Conservation (phyloP, 35 echinoderm and acorn worm species). For the Ophioderma brevispina region DNA sequence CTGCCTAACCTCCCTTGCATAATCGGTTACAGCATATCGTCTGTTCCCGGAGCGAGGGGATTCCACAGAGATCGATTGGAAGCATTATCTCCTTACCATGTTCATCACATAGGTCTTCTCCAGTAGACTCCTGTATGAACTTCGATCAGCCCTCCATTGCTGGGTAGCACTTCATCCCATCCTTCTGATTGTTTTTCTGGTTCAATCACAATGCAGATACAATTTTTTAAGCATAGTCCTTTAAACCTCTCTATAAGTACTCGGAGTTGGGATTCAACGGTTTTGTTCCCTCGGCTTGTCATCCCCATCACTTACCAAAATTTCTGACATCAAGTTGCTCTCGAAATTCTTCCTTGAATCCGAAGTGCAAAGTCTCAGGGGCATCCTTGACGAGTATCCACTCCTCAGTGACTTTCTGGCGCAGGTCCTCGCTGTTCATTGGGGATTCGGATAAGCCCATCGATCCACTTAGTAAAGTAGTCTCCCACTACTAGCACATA, state of each 20-base stretch:
- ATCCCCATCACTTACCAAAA: constrained; percentile 58
- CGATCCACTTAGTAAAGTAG: constrained; percentile 80
- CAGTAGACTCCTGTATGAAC: constrained; percentile 44
- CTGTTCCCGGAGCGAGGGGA: background rate
- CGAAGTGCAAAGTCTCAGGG: background rate
- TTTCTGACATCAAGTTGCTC: constrained; percentile 29
- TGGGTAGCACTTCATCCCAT: constrained; percentile 39
- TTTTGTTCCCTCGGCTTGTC: constrained; percentile 62
- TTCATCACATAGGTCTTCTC: constrained; percentile 49
- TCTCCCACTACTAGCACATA: constrained; percentile 54
- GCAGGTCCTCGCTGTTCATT: background rate
- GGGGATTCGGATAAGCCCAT: constrained; percentile 72
- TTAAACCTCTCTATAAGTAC: constrained; percentile 66
- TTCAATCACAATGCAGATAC: constrained; percentile 17
- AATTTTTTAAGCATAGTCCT: constrained; percentile 39
- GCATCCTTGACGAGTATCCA: background rate
- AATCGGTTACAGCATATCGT: background rate
- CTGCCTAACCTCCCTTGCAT: background rate
- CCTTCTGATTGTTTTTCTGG: background rate
- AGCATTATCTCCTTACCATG: constrained; percentile 42
- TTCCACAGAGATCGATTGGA: background rate
- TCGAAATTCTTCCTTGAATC: constrained; percentile 69
- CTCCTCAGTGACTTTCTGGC: constrained; percentile 13
- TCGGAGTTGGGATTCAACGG: constrained; percentile 67
- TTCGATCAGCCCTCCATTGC: constrained; percentile 48